Conservation (phyloP, 2,888 invertebrate species). For the Eubasilissa splendida region DNA sequence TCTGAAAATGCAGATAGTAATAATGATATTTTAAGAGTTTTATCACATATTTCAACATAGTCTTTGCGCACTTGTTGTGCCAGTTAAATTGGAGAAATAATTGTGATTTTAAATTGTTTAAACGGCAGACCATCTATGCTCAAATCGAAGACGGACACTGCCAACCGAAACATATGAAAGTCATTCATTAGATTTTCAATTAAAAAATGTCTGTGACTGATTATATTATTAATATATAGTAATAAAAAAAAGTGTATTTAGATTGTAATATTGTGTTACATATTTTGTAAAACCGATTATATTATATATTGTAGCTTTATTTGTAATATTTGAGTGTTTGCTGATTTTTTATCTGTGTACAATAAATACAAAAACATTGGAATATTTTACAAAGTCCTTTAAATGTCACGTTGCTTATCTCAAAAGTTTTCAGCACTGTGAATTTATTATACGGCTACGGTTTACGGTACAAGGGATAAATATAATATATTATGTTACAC, state of each 20-base stretch:
- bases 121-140: slow-evolving; percentile 26
- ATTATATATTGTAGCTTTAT: slow-evolving; percentile 45
- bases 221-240: slow-evolving; percentile 47
- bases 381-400: slow-evolving; percentile 40
- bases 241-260: slow-evolving; percentile 49
- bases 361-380: slow-evolving; percentile 13
- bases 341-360: slow-evolving; percentile 46
- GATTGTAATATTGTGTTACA: slow-evolving; percentile 54
- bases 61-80: too few species aligned
- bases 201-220: slow-evolving; percentile 56
- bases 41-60: too few species aligned
- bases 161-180: slow-evolving; percentile 18
- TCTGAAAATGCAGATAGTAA: too few species aligned
- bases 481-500: slow-evolving; percentile 30
- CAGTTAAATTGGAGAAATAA: too few species aligned
- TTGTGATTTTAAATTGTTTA: background rate
- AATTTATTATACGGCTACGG: slow-evolving; percentile 33
- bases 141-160: slow-evolving; percentile 30
- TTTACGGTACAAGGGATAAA: slow-evolving; percentile 47
- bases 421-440: slow-evolving; percentile 39
- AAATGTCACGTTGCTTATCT: slow-evolving; percentile 35
- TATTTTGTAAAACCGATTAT: slow-evolving; percentile 54
- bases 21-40: too few species aligned
- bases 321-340: slow-evolving; percentile 50
- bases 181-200: slow-evolving; percentile 48